Evolutionary conservation across 1,140 invertebrate genomes (phyloP).

Genomic region (Penaeus chinensis): DNA sequence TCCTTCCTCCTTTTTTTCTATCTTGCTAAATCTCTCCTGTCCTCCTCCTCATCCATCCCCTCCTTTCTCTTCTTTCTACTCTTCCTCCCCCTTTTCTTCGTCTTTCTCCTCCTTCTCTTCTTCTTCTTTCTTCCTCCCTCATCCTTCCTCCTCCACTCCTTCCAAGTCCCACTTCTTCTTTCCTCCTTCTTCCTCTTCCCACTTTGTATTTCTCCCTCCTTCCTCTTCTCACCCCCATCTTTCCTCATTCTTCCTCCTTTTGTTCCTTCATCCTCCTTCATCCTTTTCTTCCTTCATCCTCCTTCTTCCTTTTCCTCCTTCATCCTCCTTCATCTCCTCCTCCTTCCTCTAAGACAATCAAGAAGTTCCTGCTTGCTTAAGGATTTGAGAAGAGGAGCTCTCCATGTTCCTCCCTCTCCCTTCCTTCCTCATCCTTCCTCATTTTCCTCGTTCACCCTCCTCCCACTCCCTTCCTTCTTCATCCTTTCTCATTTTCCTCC

Average conservation of each 20-base stretch:
- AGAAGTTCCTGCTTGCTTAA: too few relatives aligned
- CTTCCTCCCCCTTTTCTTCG: neutral
- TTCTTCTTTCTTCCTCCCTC: neutral
- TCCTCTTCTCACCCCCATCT: neutral
- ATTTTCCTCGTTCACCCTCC: neutral
- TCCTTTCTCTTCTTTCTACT: neutral
- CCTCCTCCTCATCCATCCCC: neutral
- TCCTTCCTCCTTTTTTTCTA: neutral
- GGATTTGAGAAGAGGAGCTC: too few relatives aligned
- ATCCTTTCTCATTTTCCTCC: neutral
- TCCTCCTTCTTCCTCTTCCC: neutral
- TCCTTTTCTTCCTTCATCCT: neutral
- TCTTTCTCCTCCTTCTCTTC: neutral
- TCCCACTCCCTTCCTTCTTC: neutral
- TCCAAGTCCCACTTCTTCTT: neutral
- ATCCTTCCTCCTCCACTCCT: neutral
- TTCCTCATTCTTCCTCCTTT: neutral
- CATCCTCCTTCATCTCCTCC: neutral
- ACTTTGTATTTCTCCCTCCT: neutral
- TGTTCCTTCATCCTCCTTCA: neutral
- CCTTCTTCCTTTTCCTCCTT: neutral
- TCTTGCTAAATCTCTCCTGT: neutral
- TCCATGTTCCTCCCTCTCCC: neutral
- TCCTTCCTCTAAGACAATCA: neutral
- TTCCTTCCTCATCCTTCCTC: neutral